A percentile compares a stretch with the other conserved stretches of the same genome.
These are phyloP conservation scores for Euphydryas editha DNA, from an alignment of 2,888 invertebrate genomes.

Conservation along the genomic window DNA sequence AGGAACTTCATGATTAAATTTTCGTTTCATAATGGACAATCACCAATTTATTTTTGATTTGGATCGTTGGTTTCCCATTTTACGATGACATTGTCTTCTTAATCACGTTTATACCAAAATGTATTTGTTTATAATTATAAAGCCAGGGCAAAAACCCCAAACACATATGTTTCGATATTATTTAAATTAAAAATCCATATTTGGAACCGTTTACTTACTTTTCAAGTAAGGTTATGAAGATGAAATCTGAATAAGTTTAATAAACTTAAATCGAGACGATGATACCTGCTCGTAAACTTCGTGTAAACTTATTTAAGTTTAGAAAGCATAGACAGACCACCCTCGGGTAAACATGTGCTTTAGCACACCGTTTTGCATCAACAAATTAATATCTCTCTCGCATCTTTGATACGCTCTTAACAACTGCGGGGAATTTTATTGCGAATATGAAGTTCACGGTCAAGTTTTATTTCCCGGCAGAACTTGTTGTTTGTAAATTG, in stretches of 20 bases:
- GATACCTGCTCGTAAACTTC: slow-evolving; percentile 19
- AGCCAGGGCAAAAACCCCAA: not conserved
- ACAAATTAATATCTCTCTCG: slow-evolving; percentile 27
- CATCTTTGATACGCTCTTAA: slow-evolving; percentile 9
- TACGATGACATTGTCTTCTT: slow-evolving; percentile 44
- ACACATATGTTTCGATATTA: not conserved
- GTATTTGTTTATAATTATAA: not conserved
- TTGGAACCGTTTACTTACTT: not conserved
- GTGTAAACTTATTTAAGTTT: slow-evolving; percentile 30
- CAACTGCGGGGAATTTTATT: slow-evolving; percentile 29
- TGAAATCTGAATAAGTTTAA: slow-evolving; percentile 9
- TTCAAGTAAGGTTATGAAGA: slow-evolving; percentile 8
- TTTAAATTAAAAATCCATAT: not conserved
- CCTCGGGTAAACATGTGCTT: slow-evolving; percentile 32
- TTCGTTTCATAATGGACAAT: slow-evolving; percentile 48
- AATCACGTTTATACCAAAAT: slow-evolving; percentile 16
- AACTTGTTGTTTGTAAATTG: slow-evolving; percentile 9
- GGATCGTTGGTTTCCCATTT: slow-evolving; percentile 49
- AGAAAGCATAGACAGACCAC: slow-evolving; percentile 32
- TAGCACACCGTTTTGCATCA: slow-evolving; percentile 33
- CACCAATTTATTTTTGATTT: slow-evolving; percentile 45
- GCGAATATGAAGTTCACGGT: slow-evolving; percentile 32
- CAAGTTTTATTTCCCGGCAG: slow-evolving; percentile 18
- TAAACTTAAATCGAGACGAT: slow-evolving; percentile 16
- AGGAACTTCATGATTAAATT: slow-evolving; percentile 51